Conservation (phyloP, 2,888 invertebrate genomes). For the Polia nebulosa region DNA sequence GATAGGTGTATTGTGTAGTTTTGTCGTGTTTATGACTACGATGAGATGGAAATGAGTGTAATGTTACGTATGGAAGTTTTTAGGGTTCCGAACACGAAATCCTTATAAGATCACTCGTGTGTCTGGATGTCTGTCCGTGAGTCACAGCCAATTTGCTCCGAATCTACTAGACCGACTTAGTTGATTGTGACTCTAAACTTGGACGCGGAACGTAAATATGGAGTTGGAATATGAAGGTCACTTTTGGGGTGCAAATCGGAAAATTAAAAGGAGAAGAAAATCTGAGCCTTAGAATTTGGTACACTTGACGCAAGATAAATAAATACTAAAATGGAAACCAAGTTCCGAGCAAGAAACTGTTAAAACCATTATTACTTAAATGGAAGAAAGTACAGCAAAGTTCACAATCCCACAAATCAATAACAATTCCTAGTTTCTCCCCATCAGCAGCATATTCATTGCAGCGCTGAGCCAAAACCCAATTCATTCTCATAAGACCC, state of each 20-base stretch:
- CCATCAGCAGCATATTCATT: slow-evolving; percentile 14
- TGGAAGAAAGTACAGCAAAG: slow-evolving; percentile 15
- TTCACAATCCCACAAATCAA: slow-evolving; percentile 20
- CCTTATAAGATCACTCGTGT: too few species aligned
- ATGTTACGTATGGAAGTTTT: background rate
- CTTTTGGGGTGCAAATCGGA: too few species aligned
- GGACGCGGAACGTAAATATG: too few species aligned
- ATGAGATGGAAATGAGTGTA: background rate
- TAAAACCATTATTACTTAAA: background rate
- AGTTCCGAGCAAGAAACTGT: background rate
- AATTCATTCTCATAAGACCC: slow-evolving; percentile 54
- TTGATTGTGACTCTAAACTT: too few species aligned
- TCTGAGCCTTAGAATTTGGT: too few species aligned
- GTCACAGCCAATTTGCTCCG: too few species aligned
- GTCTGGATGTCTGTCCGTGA: too few species aligned
- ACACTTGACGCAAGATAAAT: background rate
- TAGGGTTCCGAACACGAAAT: too few species aligned
- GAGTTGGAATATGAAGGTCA: too few species aligned
- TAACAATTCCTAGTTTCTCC: slow-evolving; percentile 10
- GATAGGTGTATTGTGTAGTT: slow-evolving; percentile 6
- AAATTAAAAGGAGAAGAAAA: too few species aligned
- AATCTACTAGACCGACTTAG: too few species aligned
- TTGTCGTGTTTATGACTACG: slow-evolving; percentile 14
- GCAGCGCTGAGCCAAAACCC: slow-evolving; percentile 33
- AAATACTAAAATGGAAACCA: background rate